Percentiles rank a stretch among this genome's conserved stretches.
Conservation (phyloP, 1,140 invertebrate genomes). For the Apis mellifera region DNA sequence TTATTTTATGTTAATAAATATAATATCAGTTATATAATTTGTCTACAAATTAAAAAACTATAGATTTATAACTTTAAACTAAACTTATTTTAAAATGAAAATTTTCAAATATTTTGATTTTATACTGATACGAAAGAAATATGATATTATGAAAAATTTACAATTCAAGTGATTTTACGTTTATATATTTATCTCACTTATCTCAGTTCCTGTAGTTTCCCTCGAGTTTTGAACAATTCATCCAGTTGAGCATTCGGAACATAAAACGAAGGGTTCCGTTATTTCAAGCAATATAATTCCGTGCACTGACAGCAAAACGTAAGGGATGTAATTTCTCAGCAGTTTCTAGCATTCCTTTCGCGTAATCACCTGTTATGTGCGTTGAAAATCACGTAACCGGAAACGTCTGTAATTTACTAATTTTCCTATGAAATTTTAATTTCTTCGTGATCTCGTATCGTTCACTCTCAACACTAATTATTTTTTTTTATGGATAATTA, state of each 20-base stretch:
- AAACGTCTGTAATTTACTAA: conserved; percentile 34
- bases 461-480: too few species aligned
- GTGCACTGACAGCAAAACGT: conserved; percentile 4
- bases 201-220: background rate
- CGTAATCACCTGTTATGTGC: conserved; percentile 27
- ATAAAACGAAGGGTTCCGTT: conserved; percentile 22
- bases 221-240: conserved; percentile 1
- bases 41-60: too few species aligned
- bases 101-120: too few species aligned
- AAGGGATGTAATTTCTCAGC: conserved; percentile 34
- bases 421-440: conserved; percentile 25
- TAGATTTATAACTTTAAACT: too few species aligned
- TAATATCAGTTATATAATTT: too few species aligned
- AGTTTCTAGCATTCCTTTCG: conserved; percentile 25
- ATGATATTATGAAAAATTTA: background rate
- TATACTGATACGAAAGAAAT: too few species aligned
- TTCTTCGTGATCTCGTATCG: background rate
- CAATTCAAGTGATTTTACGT: background rate
- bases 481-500: background rate
- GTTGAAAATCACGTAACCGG: conserved; percentile 9
- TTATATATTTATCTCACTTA: background rate
- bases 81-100: too few species aligned
- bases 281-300: conserved; percentile 24
- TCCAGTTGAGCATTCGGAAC: background rate
- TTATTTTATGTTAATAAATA: too few species aligned